Base-by-base conservation (phyloP, 2,888 invertebrate genomes). In the Xestobium rufovillosum region DNA sequence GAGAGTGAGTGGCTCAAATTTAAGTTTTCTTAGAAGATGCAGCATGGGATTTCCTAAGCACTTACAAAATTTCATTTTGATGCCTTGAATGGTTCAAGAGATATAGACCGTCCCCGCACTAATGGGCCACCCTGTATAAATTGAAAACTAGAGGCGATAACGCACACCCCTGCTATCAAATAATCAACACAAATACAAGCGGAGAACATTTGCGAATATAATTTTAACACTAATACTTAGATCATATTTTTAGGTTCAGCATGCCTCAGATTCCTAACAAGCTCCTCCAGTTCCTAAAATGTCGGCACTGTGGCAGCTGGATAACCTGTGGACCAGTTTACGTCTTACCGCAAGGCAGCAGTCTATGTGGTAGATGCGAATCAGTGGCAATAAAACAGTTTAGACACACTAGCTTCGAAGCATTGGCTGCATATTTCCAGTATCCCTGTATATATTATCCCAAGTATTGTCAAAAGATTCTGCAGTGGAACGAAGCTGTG, bases 321-420 rank as follows among this genome's bases (percentile, higher is more conserved):
- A 47, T 65, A 4, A 59, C 55, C 14, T 59, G 60, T 40, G 63
- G 59, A 11, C 64, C 65, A 2, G 55, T 65, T 10, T 47, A 51
- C 11, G 53, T 62, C 3, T 41, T 59, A 9, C 54, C 59, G 4
- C 52, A 58, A 33, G 55, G 55, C 19, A 47, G 44, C 25, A 52
- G 57, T n/a, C 34, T 60, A 3, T 66, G 66, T 41, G 64, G 63
- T 34, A 50, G 63, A 36, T 66, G 65, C 44, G 36, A 41, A 6
- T 36, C 39, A n/a, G 34, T 48, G 11, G 52, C 55, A 6, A 50
- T 49, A 31, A 41, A 47, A 10, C 46, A 48, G 14, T 57, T 55
- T 40, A 51, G 56, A 25, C 60, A 61, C 42, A 40, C 46, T 8
- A 49, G 58, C 1, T 65, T 57, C 39, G 64, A 63, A 48, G 55